These are phyloP conservation scores for Pristionchus entomophagus DNA, from an alignment of 2,888 invertebrate genomes.

Conservation along the genomic window DNA sequence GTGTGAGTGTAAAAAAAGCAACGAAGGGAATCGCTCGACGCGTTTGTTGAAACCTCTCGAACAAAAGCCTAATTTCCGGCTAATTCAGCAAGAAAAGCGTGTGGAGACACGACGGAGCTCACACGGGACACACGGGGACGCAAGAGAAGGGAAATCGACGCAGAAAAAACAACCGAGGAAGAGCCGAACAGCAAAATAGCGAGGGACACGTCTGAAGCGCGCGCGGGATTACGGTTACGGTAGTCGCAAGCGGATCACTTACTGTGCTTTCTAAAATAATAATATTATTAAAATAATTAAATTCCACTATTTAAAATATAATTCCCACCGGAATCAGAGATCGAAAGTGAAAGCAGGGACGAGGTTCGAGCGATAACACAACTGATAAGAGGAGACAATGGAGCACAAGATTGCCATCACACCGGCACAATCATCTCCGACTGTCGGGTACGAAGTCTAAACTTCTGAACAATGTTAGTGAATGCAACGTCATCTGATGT, in stretches of 20 bases:
- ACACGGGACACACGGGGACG: neutral
- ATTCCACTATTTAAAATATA: neutral
- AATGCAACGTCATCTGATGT: neutral
- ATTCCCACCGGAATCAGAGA: neutral
- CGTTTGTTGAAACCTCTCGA: too few species aligned
- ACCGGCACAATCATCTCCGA: neutral
- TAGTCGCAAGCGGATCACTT: neutral
- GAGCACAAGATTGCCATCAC: neutral
- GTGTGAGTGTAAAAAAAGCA: too few species aligned
- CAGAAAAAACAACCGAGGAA: neutral
- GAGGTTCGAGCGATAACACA: neutral
- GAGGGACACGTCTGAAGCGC: slow-evolving; percentile 8
- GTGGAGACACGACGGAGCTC: neutral
- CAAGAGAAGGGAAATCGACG: neutral
- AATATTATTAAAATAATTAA: neutral
- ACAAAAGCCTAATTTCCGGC: neutral
- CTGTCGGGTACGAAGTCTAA: neutral
- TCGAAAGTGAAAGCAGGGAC: slow-evolving; percentile 23
- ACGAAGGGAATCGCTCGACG: neutral
- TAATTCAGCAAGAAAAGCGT: neutral
- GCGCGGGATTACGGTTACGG: neutral
- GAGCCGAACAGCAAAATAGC: neutral
- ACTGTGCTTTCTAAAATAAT: too few species aligned
- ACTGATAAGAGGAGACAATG: neutral
- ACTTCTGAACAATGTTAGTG: neutral